A percentile compares a stretch with the other conserved stretches of the same genome.
Conservation (phyloP, 2,797 vertebrate genomes). For the Enteromius thamalakanensis region DNA sequence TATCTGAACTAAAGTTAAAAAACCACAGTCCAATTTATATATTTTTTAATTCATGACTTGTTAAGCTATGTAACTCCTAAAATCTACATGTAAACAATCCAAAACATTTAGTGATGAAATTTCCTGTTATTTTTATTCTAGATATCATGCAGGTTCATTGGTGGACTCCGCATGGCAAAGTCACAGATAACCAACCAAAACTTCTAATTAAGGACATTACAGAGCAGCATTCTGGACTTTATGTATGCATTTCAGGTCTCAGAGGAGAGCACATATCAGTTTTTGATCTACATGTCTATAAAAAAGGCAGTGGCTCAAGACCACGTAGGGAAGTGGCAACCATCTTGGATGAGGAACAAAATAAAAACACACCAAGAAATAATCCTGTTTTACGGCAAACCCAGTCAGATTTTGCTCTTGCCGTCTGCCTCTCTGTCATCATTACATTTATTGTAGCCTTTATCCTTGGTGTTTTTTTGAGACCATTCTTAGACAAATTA, state of each 20-base stretch:
- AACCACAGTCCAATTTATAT: neutral
- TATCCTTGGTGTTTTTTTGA: constrained; percentile 82
- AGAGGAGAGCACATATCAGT: constrained; percentile 62
- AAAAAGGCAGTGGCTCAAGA: constrained; percentile 56
- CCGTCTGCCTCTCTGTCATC: constrained; percentile 85
- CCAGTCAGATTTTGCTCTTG: constrained; percentile 73
- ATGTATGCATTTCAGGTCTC: constrained; percentile 69
- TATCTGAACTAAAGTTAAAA: neutral
- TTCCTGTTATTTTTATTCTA: constrained; percentile 54
- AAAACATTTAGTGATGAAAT: neutral
- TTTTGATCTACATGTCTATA: constrained; percentile 72
- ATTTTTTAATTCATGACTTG: neutral
- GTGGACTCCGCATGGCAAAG: constrained; percentile 78
- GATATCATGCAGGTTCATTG: constrained; percentile 65
- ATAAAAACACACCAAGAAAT: constrained; percentile 10
- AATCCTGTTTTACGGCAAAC: constrained; percentile 1
- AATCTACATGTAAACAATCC: neutral
- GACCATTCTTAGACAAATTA: constrained; percentile 80
- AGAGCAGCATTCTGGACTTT: constrained; percentile 70
- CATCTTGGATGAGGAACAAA: constrained; percentile 14
- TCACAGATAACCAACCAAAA: constrained; percentile 66
- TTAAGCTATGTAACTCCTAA: neutral
- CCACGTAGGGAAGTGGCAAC: constrained; percentile 63
- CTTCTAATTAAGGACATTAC: constrained; percentile 67
- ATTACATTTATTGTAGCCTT: constrained; percentile 88